Evolutionary conservation across 2,888 invertebrate species (phyloP).

Genomic region (Rotaria sp.): DNA sequence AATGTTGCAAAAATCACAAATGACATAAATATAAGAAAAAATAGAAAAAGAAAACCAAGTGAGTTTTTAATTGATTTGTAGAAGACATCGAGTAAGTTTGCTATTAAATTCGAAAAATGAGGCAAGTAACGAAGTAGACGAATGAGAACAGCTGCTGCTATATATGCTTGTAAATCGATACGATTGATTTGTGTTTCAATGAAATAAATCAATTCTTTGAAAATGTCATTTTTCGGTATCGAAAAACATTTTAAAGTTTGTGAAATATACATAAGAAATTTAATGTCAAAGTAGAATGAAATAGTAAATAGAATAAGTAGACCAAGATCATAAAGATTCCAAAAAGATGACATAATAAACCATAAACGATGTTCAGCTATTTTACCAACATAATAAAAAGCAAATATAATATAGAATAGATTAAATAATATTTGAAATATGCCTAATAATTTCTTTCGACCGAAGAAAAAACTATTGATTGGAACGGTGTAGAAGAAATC

Average conservation of each 20-base stretch:
- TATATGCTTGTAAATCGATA: neutral
- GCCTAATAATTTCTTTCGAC: neutral
- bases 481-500: conserved; percentile 2
- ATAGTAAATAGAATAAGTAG: neutral
- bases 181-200: neutral
- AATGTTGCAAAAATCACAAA: neutral
- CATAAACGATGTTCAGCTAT: neutral
- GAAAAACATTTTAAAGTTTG: neutral
- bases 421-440: neutral
- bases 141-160: neutral
- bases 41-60: neutral
- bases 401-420: neutral
- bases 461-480: neutral
- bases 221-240: neutral
- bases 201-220: neutral
- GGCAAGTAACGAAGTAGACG: neutral
- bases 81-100: neutral
- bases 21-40: neutral
- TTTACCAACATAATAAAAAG: conserved; percentile 15
- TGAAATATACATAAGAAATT: neutral
- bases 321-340: conserved; percentile 6
- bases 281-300: neutral
- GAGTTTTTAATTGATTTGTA: conserved; percentile 4
- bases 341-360: neutral
- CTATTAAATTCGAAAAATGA: neutral